phyloP scores from a whole-genome alignment of 1,140 invertebrate genomes.

The Camponotus floridanus region DNA sequence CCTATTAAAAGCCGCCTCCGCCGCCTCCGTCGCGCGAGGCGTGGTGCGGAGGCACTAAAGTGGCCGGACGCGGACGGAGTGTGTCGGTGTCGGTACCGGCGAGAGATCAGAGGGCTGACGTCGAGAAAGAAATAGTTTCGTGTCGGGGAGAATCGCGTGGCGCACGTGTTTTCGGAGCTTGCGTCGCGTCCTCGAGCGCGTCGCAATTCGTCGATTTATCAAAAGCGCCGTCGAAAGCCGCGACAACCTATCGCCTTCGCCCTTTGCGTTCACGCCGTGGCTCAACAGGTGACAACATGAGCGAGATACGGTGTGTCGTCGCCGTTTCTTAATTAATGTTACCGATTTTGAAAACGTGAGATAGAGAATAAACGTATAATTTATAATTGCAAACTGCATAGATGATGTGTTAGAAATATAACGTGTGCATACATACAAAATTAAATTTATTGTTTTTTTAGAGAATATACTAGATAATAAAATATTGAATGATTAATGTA shows the following conservation, averaged over 20 bases:
- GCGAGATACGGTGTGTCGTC: constrained; percentile 12
- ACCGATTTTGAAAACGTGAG: not conserved
- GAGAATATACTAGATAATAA: not conserved
- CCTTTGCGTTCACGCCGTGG: constrained; percentile 46
- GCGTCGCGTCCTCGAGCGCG: constrained; percentile 55
- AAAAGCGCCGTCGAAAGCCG: constrained; percentile 71
- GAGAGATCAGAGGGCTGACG: constrained; percentile 79
- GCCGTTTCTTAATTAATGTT: constrained; percentile 33
- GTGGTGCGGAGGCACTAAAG: constrained; percentile 70
- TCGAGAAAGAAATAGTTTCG: constrained; percentile 79
- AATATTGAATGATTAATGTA: not conserved
- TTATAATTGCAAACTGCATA: not conserved
- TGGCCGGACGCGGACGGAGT: constrained; percentile 71
- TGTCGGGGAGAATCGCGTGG: constrained; percentile 52
- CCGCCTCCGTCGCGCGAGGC: constrained; percentile 66
- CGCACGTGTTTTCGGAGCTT: constrained; percentile 70
- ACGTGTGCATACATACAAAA: not conserved
- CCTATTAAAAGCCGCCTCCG: constrained; percentile 78
- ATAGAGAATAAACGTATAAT: not conserved
- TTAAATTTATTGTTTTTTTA: not conserved
- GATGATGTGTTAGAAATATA: not conserved
- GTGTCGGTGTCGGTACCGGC: constrained; percentile 70
- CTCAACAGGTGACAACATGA: constrained; percentile 54
- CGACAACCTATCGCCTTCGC: constrained; percentile 60
- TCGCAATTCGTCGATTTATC: constrained; percentile 78